A percentile compares a stretch with the other conserved stretches of the same genome.
These are phyloP conservation scores for Hippopotamyrus pictus DNA, from an alignment of 2,797 vertebrate genomes.

Conservation along the genomic window DNA sequence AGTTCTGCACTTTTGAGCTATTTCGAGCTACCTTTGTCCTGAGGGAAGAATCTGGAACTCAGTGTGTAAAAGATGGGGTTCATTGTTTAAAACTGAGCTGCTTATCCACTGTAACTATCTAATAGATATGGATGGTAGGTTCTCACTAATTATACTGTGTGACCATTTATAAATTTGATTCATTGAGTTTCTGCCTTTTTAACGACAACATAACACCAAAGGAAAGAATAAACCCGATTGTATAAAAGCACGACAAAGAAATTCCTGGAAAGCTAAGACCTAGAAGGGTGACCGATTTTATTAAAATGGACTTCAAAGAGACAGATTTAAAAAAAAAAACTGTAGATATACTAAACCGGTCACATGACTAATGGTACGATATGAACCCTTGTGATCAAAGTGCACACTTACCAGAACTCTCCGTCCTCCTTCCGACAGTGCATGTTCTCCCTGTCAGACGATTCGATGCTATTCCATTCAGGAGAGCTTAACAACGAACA, in stretches of 20 bases:
- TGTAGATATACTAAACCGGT: not conserved
- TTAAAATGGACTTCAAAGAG: not conserved
- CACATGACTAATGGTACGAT: not conserved
- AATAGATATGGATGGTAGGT: not conserved
- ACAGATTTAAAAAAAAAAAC: not conserved
- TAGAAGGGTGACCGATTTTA: not conserved
- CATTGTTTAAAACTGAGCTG: not conserved
- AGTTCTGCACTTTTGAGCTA: too few species aligned
- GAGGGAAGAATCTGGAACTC: too few species aligned
- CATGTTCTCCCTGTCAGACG: conserved; percentile 61
- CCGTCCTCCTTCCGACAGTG: conserved; percentile 81
- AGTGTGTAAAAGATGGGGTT: not conserved
- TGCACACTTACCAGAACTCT: conserved; percentile 80
- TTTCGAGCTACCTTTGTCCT: too few species aligned
- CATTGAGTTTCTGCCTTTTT: not conserved
- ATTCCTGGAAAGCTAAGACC: not conserved
- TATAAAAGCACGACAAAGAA: not conserved
- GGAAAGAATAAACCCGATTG: not conserved
- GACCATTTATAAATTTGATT: not conserved
- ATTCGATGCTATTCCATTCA: conserved; percentile 72
- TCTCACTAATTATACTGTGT: not conserved
- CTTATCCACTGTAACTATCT: not conserved
- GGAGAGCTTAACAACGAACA: conserved; percentile 58
- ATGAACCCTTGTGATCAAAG: not conserved
- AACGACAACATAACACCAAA: not conserved